Evolutionary conservation across 2,113 vertebrate species (phyloP).

Genomic region (Butorides virescens): DNA sequence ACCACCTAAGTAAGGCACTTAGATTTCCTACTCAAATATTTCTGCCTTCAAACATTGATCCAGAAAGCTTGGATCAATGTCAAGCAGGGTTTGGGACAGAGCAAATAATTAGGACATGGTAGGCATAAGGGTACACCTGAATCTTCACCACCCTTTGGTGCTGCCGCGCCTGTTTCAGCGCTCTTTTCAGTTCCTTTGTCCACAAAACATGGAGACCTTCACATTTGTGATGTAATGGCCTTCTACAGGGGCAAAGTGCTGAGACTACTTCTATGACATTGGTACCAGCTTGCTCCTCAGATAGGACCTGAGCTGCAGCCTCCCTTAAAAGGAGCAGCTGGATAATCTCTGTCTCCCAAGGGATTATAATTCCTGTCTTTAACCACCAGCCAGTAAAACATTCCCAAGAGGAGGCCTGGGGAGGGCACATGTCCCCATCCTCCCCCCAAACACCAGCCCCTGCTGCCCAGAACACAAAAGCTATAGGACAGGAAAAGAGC

Average conservation of each 20-base stretch:
- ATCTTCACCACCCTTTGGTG: neutral
- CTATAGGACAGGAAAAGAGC: neutral
- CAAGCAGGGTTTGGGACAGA: neutral
- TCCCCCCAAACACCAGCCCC: neutral
- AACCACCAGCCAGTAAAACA: neutral
- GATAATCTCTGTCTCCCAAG: neutral
- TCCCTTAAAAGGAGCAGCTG: neutral
- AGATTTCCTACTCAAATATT: neutral
- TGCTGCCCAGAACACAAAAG: fast-evolving
- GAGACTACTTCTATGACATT: neutral
- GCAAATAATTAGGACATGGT: neutral
- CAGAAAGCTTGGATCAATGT: neutral
- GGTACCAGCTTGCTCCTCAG: neutral
- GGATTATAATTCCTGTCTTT: neutral
- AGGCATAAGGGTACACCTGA: neutral
- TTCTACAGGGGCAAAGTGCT: neutral
- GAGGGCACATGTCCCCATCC: fast-evolving
- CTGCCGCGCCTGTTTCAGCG: neutral
- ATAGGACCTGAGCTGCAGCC: neutral
- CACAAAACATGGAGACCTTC: neutral
- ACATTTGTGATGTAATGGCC: neutral
- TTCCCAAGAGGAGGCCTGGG: neutral
- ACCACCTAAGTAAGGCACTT: constrained; percentile 11
- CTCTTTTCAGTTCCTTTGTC: neutral
- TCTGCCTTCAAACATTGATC: neutral